Conservation (phyloP, 2,113 vertebrate species). For the Nycticebus coucang region DNA sequence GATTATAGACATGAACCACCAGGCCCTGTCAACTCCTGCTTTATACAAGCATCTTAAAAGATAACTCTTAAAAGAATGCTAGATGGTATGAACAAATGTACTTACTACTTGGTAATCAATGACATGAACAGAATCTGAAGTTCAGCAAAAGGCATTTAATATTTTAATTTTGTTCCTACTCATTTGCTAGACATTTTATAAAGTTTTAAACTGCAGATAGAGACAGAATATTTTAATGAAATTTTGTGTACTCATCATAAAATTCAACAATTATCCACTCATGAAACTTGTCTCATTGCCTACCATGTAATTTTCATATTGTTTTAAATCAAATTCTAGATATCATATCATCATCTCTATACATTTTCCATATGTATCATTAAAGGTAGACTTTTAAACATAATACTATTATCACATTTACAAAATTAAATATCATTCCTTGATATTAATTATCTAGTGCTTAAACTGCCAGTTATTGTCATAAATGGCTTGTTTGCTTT, state of each 20-base stretch:
- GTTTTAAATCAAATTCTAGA: slow-evolving; percentile 13
- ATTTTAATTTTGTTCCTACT: slow-evolving; percentile 14
- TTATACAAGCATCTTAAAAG: background rate
- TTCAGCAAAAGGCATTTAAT: background rate
- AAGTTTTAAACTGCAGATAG: background rate
- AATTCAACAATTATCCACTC: background rate
- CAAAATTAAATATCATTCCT: background rate
- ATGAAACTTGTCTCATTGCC: background rate
- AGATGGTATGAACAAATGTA: background rate
- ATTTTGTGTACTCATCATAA: background rate
- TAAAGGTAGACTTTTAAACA: background rate
- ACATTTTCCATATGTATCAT: background rate
- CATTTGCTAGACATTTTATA: background rate
- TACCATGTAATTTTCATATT: background rate
- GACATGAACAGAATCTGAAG: background rate
- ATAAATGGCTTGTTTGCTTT: background rate
- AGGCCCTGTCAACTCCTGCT: background rate
- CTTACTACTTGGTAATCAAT: background rate
- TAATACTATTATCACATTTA: background rate
- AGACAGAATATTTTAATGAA: background rate
- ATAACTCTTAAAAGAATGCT: background rate
- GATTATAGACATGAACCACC: no score
- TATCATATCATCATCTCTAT: background rate
- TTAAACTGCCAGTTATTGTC: background rate
- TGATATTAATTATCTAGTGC: background rate